Evolutionary conservation across 2,113 vertebrate species (phyloP), one percentile per base, ranked within the genome.

Genomic region (Charina bottae): DNA sequence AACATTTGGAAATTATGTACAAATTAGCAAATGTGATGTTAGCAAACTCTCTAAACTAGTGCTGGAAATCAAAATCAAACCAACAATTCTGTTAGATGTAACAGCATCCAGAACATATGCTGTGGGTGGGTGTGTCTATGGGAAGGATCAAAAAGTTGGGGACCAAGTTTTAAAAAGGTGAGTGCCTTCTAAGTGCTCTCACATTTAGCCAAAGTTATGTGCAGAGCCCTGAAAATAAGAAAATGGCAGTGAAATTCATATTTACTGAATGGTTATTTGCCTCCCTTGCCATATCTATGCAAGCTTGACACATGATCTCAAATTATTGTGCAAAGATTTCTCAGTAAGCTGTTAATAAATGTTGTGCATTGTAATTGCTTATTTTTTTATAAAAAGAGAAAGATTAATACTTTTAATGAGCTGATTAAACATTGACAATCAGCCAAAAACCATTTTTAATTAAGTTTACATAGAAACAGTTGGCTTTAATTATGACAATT

Each of bases 391-490:
- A 87, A 28, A 91, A 23, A 87, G 85, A 21, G 17, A 87, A 92
- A 93, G 93, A 95, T 49, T 95, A 96, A 94, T 59, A 55, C 86
- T 92, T 62, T 56, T 94, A 83, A 93, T 94, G 95, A 97, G 90
- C 90, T 91, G 86, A 93, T 93, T 96, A 95, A 97, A 96, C 93
- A 95, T 21, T 83, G 92, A 86, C 68, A 85, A 94, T 94, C 94
- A 92, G 88, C 62, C 24, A n/a, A 93, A 95, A 95, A 90, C 87
- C 8, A 62, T 2, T 91, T 95, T 95, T 92, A 96, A 96, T 96
- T 96, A 96, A 91, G 93, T 96, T 96, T 96, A 93, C 90, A 90
- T 53, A n/a, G 62, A 93, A 96, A 94, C 93, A 96, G 91, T 78
- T 92, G 90, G 87, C 92, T 93, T 60, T 89, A 88, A 93, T 92